These are phyloP conservation scores for Anastatus disparis DNA, from an alignment of 1,140 invertebrate species.

Conservation along the genomic window DNA sequence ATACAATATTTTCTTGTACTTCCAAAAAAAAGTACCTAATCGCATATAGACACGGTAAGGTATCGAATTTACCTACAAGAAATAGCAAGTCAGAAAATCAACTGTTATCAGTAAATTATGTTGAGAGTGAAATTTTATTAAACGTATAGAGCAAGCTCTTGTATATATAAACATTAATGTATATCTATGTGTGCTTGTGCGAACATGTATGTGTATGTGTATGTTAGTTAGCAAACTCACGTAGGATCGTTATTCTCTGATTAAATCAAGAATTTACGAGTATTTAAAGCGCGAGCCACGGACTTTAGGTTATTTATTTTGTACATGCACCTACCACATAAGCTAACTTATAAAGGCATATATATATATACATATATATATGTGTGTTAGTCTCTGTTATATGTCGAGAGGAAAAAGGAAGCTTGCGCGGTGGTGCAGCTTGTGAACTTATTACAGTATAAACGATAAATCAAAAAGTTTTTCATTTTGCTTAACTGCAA, in stretches of 20 bases:
- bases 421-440: not conserved
- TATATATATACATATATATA: no score
- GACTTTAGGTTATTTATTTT: constrained; percentile 49
- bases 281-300: constrained; percentile 45
- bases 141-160: no score
- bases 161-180: no score
- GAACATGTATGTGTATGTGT: not conserved
- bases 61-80: not conserved
- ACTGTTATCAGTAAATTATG: constrained; percentile 19
- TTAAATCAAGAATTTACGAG: constrained; percentile 51
- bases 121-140: constrained; percentile 33
- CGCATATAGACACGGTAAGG: no score
- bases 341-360: no score
- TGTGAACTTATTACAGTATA: constrained; percentile 22
- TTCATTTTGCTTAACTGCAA: constrained; percentile 11
- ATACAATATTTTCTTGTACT: no score
- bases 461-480: constrained; percentile 30
- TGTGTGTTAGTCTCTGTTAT: constrained; percentile 1
- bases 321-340: constrained; percentile 22
- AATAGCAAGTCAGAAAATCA: not conserved
- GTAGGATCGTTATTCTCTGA: constrained; percentile 50
- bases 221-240: not conserved
- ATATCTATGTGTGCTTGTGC: no score
- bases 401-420: constrained; percentile 11
- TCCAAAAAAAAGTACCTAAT: no score